Base-by-base conservation (phyloP, 92 coral and sea anemone genomes). In the Hydrozoanthus gracilis region DNA sequence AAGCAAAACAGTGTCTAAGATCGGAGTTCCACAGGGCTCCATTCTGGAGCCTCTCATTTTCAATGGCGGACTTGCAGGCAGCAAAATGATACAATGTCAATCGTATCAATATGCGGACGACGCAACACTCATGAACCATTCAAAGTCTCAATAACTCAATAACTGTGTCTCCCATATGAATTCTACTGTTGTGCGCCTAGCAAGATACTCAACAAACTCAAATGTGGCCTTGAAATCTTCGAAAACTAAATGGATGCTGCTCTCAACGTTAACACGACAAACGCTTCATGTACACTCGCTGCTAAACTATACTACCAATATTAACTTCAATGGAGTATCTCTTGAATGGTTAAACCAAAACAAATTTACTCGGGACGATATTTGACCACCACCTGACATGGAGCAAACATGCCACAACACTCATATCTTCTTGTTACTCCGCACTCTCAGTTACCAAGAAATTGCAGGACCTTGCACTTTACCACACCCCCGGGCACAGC, bases 381-480 rank as follows among this genome's bases (percentile, higher is more conserved):
- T 5, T 89, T 0, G 55, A 78, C 7, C 87, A 89, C 9, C 79
- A 89, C 52, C 66, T 89, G n/a, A 86, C 60, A 50, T 89, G 92
- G 87, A 39, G 64, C 5, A 89, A 92, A 17, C 92, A 91, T 14
- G 54, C 7, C 14, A 71, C 78, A 9, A 10, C 54, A 0, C 62
- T 87, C 0, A 35, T 79, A 7, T 93, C 94, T 0, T 77, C 91
- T 11, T 93, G 94, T 67, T 87, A 87, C 56, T 56, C 69, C 7
- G 67, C 65, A 8, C 78, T 91, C 46, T 27, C 91, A 0, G 82
- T 87, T 6, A 44, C 91, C 8, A n/a, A 84, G 62, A 91, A 91
- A 73, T 49, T 90, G 20, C 49, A 71, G 35, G 73, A 91, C 58
- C 12, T 91, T 2, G 88, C 96, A 44, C 90, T 92, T 10, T 70